These are phyloP conservation scores for Ancistrus triradiatus DNA, from an alignment of 2,113 vertebrate genomes.

Conservation along the genomic window DNA sequence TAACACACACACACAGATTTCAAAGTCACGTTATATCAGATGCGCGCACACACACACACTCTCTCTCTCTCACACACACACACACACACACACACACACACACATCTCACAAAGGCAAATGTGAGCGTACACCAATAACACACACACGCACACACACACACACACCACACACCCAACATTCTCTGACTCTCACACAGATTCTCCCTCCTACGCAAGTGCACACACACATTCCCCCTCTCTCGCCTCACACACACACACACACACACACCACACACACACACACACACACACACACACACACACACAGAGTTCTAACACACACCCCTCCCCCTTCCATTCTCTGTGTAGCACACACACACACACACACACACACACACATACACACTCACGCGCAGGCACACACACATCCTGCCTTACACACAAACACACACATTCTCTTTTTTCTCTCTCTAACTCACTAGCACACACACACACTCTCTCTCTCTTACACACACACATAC, in stretches of 20 bases:
- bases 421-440: slow-evolving; percentile 19
- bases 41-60: slow-evolving; percentile 24
- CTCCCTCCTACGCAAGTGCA: slow-evolving; percentile 54
- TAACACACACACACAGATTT: slow-evolving; percentile 17
- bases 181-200: slow-evolving; percentile 48
- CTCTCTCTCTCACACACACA: slow-evolving; percentile 24
- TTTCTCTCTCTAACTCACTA: slow-evolving; percentile 32
- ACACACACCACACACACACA: slow-evolving; percentile 38
- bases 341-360: slow-evolving; percentile 36
- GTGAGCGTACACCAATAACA: not conserved
- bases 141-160: slow-evolving; percentile 31
- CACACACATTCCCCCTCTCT: slow-evolving; percentile 39
- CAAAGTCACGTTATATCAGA: slow-evolving; percentile 10
- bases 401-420: slow-evolving; percentile 43
- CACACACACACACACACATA: slow-evolving; percentile 36
- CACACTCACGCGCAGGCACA: slow-evolving; percentile 16
- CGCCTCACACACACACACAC: slow-evolving; percentile 21
- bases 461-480: slow-evolving; percentile 28
- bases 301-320: slow-evolving; percentile 30
- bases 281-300: slow-evolving; percentile 37
- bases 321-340: slow-evolving; percentile 33
- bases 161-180: slow-evolving; percentile 33
- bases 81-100: slow-evolving; percentile 23
- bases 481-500: slow-evolving; percentile 41
- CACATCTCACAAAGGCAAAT: not conserved